A percentile compares a stretch with the other conserved stretches of the same genome.
Evolutionary conservation across 2,113 vertebrate species (phyloP).

Genomic region (Lophura nycthemera): DNA sequence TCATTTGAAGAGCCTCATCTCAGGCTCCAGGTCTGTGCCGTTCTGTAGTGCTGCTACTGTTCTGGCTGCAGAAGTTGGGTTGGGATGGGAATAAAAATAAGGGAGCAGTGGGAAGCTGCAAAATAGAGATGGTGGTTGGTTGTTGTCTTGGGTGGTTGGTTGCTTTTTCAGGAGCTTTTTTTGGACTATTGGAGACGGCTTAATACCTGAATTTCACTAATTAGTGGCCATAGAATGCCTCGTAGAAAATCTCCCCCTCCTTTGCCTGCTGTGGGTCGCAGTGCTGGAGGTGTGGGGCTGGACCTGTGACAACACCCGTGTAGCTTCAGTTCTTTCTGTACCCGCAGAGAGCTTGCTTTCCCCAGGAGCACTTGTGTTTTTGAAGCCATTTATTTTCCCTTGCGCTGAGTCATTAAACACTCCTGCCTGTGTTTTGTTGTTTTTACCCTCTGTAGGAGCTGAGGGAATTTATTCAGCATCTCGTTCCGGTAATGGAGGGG

Average conservation of each 20-base stretch:
- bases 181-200: background rate
- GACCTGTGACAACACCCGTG: background rate
- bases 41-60: background rate
- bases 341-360: background rate
- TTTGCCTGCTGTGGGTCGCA: background rate
- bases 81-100: background rate
- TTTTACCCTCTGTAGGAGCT: slow-evolving; percentile 36
- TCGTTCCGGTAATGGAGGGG: background rate
- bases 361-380: background rate
- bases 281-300: background rate
- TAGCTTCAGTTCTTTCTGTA: background rate
- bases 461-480: slow-evolving; percentile 49
- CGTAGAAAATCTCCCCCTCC: background rate
- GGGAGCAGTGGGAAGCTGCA: background rate
- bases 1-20: background rate
- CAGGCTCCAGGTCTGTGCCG: accelerated
- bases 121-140: too few relatives aligned
- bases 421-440: slow-evolving; percentile 38
- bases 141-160: background rate
- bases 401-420: slow-evolving; percentile 60
- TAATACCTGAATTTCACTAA: background rate
- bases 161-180: background rate
- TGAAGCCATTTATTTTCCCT: slow-evolving; percentile 29
- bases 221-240: background rate
- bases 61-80: background rate